Conservation (phyloP, 2,888 invertebrate species). For the Dendrolimus pini region DNA sequence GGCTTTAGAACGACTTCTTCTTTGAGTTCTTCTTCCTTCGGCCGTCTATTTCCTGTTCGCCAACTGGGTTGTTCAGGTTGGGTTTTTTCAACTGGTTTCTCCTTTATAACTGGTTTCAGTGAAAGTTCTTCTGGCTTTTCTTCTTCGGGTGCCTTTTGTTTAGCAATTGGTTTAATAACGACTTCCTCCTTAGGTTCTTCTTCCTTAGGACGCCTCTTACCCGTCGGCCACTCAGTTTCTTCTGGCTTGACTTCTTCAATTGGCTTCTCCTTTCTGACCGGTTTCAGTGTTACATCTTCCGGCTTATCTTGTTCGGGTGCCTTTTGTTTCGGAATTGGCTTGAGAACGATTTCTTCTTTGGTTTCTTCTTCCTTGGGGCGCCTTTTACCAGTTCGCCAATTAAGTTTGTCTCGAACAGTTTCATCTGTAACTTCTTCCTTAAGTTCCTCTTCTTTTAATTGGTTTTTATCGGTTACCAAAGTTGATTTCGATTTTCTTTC, state of each 20-base stretch:
- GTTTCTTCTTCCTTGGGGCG: conserved; percentile 41
- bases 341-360: conserved; percentile 61
- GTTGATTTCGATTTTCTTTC: conserved; percentile 9
- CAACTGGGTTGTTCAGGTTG: conserved; percentile 35
- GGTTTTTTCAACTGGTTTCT: conserved; percentile 23
- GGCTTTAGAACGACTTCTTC: conserved; percentile 68
- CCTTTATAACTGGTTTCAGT: conserved; percentile 16
- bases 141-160: conserved; percentile 16
- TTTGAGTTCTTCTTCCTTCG: conserved; percentile 42
- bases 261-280: conserved; percentile 35
- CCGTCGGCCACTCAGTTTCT: conserved; percentile 23
- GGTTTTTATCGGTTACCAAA: conserved; percentile 23
- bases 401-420: conserved; percentile 31
- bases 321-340: conserved; percentile 42
- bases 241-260: conserved; percentile 32
- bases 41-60: conserved; percentile 38
- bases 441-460: conserved; percentile 34
- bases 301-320: conserved; percentile 24
- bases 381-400: conserved; percentile 40
- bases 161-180: conserved; percentile 30
- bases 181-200: conserved; percentile 34
- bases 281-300: conserved; percentile 17
- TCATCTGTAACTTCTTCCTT: conserved; percentile 36
- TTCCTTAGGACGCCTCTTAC: conserved; percentile 27
- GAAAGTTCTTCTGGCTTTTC: conserved; percentile 29